Conservation (phyloP, 2,797 vertebrate species). For the Mycteria americana region DNA sequence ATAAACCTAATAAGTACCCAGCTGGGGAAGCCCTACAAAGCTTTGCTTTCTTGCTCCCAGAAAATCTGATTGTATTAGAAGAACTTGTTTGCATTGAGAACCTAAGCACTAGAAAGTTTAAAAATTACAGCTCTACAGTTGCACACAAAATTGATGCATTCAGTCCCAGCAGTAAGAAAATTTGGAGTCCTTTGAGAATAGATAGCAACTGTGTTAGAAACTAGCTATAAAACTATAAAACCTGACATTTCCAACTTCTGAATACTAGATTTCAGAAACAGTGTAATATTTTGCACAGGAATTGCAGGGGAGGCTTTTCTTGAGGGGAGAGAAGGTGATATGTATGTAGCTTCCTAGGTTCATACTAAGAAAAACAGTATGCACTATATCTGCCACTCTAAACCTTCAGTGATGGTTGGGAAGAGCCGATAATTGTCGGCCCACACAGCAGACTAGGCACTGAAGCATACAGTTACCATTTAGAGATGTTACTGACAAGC, state of each 20-base stretch:
- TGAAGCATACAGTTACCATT: not conserved
- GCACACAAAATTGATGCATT: not conserved
- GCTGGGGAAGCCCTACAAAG: not conserved
- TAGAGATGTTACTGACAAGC: not conserved
- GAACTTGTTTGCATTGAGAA: not conserved
- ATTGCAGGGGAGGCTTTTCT: not conserved
- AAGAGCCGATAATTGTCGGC: not conserved
- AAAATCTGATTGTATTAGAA: not conserved
- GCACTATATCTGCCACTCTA: not conserved
- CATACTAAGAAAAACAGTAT: not conserved
- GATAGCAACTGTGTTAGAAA: not conserved
- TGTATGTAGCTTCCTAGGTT: not conserved
- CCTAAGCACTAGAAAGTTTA: not conserved
- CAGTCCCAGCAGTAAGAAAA: not conserved
- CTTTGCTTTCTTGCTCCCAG: not conserved
- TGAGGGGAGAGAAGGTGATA: no score
- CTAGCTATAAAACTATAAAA: not conserved
- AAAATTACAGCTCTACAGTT: not conserved
- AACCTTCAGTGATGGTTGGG: not conserved
- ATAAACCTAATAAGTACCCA: not conserved
- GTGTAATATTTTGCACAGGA: not conserved
- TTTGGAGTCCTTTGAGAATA: not conserved
- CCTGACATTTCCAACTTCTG: not conserved
- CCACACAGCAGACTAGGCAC: not conserved
- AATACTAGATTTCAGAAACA: not conserved